Evolutionary conservation across 2,797 vertebrate genomes (phyloP), one percentile per base, ranked within the genome.

Genomic region (Chaenodraco wilsoni): DNA sequence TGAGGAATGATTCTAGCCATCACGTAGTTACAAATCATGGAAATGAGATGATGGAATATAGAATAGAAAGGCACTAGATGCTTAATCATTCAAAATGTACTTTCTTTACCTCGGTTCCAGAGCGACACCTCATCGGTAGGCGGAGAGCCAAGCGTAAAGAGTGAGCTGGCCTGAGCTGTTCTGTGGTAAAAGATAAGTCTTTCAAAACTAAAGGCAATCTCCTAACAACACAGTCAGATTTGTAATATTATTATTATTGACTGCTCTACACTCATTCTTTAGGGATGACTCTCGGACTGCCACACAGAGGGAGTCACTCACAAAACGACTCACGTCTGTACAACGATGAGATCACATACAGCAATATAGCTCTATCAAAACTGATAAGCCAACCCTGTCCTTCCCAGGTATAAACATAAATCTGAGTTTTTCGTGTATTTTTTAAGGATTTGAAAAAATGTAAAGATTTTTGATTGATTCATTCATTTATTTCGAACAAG

Each of bases 1-100:
- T 3, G 13, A 84, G 91, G 89, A 92, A 89, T 88, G 75, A 84
- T 89, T 91, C 74, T 71, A 80, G 86, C 78, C 80, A 89, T 84
- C 83, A 87, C 87, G 89, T 74, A 86, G 90, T 91, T 90, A 93
- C 91, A 94, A 93, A 94, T 94, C 92, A 94, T 84, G 84, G 89
- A 93, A 93, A 93, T 92, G 89, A 89, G 80, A 91, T 91, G 91
- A 92, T 85, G 87, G 90, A 92, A 88, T 91, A 88, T 74, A 88
- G 88, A 89, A 87, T 61, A 88, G 83, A 91, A 85, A 89, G 82
- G 78, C 89, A 80, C 86, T 90, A 82, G 67, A 78, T 89, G 86
- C 84, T 91, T 90, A 91, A 94, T 90, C 89, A 91, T 92, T 88
- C 85, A 91, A 88, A 92, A 88, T 82, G 81, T 78, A 83, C 84